Evolutionary conservation across 2,113 vertebrate genomes (phyloP).

Genomic region (Melanocharis versteri): DNA sequence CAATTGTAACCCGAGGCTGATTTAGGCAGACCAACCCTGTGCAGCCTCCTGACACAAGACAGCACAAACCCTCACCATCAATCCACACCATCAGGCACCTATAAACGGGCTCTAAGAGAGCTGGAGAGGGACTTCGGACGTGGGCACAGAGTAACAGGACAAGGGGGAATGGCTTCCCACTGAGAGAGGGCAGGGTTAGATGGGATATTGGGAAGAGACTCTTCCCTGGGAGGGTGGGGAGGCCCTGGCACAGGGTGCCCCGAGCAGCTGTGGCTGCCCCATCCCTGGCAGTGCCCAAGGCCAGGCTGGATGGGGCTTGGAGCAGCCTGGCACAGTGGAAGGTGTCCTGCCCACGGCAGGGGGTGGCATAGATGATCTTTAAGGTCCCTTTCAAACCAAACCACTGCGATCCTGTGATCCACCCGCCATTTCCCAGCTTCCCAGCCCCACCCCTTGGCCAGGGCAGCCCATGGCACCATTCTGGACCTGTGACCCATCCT

Average conservation of each 20-base stretch:
- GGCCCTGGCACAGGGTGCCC: too few species aligned
- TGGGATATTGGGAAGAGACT: background rate
- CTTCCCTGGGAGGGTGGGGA: background rate
- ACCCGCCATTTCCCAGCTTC: accelerated
- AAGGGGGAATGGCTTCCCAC: background rate
- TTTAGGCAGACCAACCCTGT: too few species aligned
- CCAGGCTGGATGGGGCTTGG: background rate
- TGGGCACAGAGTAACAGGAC: background rate
- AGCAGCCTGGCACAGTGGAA: background rate
- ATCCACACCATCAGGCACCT: too few species aligned
- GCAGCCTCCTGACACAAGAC: too few species aligned
- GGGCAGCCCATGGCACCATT: background rate
- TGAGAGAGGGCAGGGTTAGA: background rate
- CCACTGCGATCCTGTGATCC: background rate
- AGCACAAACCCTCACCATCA: accelerated
- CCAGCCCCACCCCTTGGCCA: background rate
- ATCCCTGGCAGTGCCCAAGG: background rate
- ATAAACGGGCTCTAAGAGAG: background rate
- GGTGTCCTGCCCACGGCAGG: background rate
- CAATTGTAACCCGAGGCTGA: background rate
- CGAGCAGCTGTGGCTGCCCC: background rate
- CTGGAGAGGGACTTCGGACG: background rate
- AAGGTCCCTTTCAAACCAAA: background rate
- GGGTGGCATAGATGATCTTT: too few species aligned
- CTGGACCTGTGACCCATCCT: accelerated